phyloP scores from a whole-genome alignment of 2,888 invertebrate species.

The Phymatocera aterrima region DNA sequence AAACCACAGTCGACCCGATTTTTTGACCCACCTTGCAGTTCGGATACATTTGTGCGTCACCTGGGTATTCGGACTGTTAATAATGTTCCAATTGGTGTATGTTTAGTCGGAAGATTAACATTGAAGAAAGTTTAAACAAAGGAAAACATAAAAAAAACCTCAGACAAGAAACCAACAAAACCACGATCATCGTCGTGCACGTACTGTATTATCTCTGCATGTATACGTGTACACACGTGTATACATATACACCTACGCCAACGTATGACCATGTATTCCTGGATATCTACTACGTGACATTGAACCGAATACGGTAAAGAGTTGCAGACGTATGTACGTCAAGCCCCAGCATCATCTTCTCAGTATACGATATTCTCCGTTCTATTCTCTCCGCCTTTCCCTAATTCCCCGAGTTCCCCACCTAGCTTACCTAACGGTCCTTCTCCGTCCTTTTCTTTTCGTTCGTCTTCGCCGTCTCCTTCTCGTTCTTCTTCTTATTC shows the following conservation, averaged over 20 bases:
- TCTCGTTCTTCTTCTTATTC: background rate
- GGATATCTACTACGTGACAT: too few species aligned
- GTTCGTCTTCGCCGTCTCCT: background rate
- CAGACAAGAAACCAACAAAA: too few species aligned
- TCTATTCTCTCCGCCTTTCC: background rate
- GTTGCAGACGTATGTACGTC: background rate
- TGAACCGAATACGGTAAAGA: background rate
- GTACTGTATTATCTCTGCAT: background rate
- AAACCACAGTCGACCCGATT: background rate
- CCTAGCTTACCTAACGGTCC: slow-evolving; percentile 28
- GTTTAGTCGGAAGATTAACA: slow-evolving; percentile 5
- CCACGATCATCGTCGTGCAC: too few species aligned
- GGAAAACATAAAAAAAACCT: background rate
- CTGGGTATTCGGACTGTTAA: background rate
- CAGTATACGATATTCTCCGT: background rate
- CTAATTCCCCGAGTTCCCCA: background rate
- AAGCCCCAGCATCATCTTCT: background rate
- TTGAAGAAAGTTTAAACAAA: background rate
- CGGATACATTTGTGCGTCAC: background rate
- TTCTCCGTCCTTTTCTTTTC: background rate
- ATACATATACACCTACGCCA: too few species aligned
- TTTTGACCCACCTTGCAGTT: too few species aligned
- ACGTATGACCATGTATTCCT: too few species aligned
- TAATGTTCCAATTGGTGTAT: background rate
- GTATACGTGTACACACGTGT: background rate